Conservation (phyloP, 2,888 invertebrate species). For the Lepidonotus clava region DNA sequence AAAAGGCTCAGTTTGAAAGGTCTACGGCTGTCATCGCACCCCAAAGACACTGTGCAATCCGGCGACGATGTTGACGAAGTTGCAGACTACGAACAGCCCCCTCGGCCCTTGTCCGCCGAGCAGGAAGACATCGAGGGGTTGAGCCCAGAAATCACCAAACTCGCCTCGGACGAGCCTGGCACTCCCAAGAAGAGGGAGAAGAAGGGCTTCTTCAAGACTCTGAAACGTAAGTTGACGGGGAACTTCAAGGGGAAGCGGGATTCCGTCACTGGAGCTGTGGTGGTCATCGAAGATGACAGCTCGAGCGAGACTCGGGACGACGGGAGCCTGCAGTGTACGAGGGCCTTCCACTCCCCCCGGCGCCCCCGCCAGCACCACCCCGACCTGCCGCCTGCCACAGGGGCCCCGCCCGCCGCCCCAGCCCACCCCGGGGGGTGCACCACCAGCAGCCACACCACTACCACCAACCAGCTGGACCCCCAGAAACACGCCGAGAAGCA, state of each 20-base stretch:
- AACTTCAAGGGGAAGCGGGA: conserved; percentile 51
- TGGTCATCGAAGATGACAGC: conserved; percentile 57
- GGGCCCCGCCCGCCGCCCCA: background rate
- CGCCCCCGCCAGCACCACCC: background rate
- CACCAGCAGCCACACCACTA: background rate
- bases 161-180: background rate
- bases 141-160: conserved; percentile 20
- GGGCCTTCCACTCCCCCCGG: conserved; percentile 34
- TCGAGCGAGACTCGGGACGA: conserved; percentile 54
- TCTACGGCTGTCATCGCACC: conserved; percentile 54
- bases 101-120: background rate
- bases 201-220: conserved; percentile 61
- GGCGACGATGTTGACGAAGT: conserved; percentile 15
- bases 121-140: background rate
- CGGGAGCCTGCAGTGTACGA: conserved; percentile 21
- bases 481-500: background rate
- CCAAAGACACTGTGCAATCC: conserved; percentile 45
- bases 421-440: background rate
- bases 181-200: conserved; percentile 55
- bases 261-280: background rate
- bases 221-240: conserved; percentile 56
- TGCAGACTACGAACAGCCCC: conserved; percentile 20
- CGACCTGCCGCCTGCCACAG: background rate
- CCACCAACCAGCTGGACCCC: background rate
- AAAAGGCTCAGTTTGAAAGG: conserved; percentile 59